A percentile compares a stretch with the other conserved stretches of the same genome.
Conservation (phyloP, 2,797 vertebrate genomes). For the Falco rusticolus region DNA sequence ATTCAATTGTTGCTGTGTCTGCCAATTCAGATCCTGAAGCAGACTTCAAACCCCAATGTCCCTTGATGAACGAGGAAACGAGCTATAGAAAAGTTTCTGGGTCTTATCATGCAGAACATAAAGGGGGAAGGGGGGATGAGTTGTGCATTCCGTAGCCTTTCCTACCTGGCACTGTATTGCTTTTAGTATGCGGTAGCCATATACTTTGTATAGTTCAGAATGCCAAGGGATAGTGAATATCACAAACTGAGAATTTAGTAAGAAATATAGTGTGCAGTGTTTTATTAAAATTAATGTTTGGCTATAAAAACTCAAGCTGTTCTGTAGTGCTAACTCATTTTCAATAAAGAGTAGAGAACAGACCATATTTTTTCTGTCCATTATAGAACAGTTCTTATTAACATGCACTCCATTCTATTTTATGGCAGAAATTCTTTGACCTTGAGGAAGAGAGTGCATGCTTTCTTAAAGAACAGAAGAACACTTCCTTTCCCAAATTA, state of each 20-base stretch:
- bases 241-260: neutral
- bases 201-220: neutral
- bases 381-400: neutral
- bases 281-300: neutral
- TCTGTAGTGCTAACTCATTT: neutral
- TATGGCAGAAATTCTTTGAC: constrained; percentile 90
- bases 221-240: neutral
- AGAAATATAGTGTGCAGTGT: neutral
- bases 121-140: neutral
- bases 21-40: neutral
- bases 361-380: neutral
- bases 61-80: neutral
- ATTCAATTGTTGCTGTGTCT: neutral
- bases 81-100: constrained; percentile 10
- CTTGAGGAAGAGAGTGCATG: constrained; percentile 82
- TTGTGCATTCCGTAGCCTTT: neutral
- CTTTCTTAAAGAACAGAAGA: constrained; percentile 81
- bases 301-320: neutral
- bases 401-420: constrained; percentile 15
- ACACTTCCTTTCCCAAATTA: constrained; percentile 82
- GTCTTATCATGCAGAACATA: neutral
- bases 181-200: neutral
- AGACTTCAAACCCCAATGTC: neutral
- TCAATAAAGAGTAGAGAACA: neutral
- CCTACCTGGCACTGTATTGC: neutral